Conservation (phyloP, 2,888 invertebrate species). For the Ferrisia virgata region DNA sequence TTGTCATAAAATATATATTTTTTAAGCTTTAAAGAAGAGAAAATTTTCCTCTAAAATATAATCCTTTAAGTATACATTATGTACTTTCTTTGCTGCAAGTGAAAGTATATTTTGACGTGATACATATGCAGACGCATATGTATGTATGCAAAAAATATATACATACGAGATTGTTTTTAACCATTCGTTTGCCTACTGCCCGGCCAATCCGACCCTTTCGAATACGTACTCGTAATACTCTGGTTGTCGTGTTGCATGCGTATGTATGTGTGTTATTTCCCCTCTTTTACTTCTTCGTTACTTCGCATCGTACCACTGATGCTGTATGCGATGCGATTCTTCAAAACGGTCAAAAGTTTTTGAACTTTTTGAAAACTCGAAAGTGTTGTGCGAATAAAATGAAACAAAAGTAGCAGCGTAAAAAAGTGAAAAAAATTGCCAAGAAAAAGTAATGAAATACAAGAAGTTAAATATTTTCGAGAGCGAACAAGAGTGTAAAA, state of each 20-base stretch:
- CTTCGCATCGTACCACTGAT: not conserved
- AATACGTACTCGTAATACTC: not conserved
- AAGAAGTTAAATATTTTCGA: constrained; percentile 18
- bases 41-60: not conserved
- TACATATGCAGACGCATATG: not conserved
- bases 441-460: constrained; percentile 27
- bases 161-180: not conserved
- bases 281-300: too few relatives aligned
- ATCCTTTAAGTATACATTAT: not conserved
- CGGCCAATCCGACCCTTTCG: too few relatives aligned
- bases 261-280: not conserved
- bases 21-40: not conserved
- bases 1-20: not conserved
- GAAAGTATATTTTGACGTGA: too few relatives aligned
- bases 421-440: constrained; percentile 32
- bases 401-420: constrained; percentile 14
- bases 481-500: not conserved
- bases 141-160: not conserved
- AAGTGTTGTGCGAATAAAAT: constrained; percentile 23
- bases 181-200: not conserved
- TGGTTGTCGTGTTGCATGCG: not conserved
- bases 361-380: constrained; percentile 15
- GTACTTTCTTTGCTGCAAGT: too few relatives aligned
- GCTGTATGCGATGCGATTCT: not conserved
- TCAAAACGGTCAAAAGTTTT: constrained; percentile 30